phyloP scores from a whole-genome alignment of 2,888 invertebrate species.

The Odontocolon sp. region DNA sequence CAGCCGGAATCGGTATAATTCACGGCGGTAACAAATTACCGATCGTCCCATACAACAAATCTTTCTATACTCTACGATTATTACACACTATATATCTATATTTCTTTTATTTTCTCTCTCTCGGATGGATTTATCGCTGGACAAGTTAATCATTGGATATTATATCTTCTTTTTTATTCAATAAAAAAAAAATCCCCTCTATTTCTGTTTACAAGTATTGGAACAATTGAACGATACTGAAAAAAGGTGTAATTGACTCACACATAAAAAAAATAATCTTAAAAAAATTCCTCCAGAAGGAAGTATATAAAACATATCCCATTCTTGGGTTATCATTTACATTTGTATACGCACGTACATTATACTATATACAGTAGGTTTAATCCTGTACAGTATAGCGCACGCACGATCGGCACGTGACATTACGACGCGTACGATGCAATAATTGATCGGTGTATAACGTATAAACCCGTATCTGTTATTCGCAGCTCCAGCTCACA shows the following conservation, averaged over 20 bases:
- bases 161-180: neutral
- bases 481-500: constrained; percentile 68
- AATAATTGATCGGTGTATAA: constrained; percentile 75
- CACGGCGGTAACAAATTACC: constrained; percentile 72
- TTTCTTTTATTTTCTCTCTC: neutral
- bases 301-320: neutral
- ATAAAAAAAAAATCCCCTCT: no score
- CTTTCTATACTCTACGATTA: constrained; percentile 10
- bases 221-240: no score
- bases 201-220: no score
- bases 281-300: no score
- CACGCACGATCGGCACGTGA: constrained; percentile 60
- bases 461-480: constrained; percentile 70
- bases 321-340: neutral
- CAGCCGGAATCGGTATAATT: constrained; percentile 73
- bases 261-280: no score
- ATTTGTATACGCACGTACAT: neutral
- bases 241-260: no score
- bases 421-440: constrained; percentile 69
- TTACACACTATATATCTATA: constrained; percentile 8
- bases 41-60: constrained; percentile 36
- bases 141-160: constrained; percentile 23
- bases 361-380: neutral
- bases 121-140: constrained; percentile 34
- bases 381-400: neutral